Evolutionary conservation across 2,888 invertebrate genomes (phyloP).

Genomic region (Nasonovia ribisnigri): DNA sequence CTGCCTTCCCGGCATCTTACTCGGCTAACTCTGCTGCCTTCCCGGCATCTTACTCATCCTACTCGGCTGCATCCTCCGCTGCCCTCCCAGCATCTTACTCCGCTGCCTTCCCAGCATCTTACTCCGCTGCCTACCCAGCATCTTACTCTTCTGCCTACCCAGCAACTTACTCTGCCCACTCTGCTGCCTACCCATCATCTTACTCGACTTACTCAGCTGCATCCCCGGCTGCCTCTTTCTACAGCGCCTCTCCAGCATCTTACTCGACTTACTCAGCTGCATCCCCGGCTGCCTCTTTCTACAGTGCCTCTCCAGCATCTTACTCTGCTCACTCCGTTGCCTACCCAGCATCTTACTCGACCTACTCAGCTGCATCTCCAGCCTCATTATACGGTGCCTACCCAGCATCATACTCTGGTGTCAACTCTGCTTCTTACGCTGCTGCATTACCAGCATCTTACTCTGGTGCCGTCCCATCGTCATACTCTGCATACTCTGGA

Average conservation of each 20-base stretch:
- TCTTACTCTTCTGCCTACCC: slow-evolving; percentile 20
- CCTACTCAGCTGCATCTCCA: slow-evolving; percentile 20
- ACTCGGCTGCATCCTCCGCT: neutral
- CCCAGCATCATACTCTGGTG: neutral
- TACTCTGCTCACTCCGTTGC: neutral
- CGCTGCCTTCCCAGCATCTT: neutral
- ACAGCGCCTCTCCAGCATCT: slow-evolving; percentile 1
- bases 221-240: neutral
- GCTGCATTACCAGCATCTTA: neutral
- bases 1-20: neutral
- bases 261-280: neutral
- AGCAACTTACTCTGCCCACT: neutral
- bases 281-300: neutral
- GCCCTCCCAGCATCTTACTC: slow-evolving; percentile 34
- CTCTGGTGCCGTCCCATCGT: neutral
- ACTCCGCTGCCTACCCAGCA: neutral
- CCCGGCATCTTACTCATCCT: neutral
- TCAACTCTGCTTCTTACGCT: neutral
- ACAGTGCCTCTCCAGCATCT: slow-evolving; percentile 5
- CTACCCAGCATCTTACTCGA: slow-evolving; percentile 6
- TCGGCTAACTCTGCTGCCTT: neutral
- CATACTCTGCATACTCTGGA: slow-evolving; percentile 26
- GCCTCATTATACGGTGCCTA: neutral
- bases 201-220: neutral
- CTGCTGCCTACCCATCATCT: slow-evolving; percentile 6